Percentiles rank a stretch among this genome's conserved stretches.
These are phyloP conservation scores for Anarhynchus alexandrinus DNA, from an alignment of 2,113 vertebrate species.

Conservation along the genomic window DNA sequence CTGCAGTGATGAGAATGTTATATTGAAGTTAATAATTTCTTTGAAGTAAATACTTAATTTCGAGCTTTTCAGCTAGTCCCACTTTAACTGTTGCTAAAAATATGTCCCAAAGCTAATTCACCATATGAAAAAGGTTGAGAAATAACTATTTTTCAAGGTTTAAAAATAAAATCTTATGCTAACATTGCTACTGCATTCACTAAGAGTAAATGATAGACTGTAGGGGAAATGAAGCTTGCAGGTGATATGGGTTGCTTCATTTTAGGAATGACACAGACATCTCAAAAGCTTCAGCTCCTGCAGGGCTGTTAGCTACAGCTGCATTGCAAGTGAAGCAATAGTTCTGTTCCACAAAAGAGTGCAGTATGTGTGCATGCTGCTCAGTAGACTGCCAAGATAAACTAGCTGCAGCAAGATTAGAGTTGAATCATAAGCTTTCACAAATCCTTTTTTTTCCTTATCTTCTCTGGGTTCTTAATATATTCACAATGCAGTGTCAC, in stretches of 20 bases:
- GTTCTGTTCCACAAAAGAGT: neutral
- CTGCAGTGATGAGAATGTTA: neutral
- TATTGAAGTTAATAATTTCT: fast-evolving
- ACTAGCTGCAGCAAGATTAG: neutral
- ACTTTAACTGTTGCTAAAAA: neutral
- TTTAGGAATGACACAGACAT: neutral
- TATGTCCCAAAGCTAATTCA: neutral
- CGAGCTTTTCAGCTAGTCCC: neutral
- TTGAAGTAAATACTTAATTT: neutral
- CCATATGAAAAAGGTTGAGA: neutral
- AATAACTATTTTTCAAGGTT: neutral
- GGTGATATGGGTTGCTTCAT: neutral
- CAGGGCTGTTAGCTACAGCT: neutral
- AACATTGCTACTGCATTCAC: neutral
- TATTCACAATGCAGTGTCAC: neutral
- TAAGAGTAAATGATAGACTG: neutral
- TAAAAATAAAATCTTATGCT: fast-evolving
- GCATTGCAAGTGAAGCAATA: neutral
- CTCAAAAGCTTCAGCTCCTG: neutral
- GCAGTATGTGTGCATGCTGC: neutral
- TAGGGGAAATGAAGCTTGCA: neutral
- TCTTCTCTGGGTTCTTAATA: neutral
- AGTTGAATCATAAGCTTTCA: neutral
- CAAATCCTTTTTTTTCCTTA: neutral
- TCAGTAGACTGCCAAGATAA: neutral